Evolutionary conservation across 1,140 invertebrate species (phyloP), one percentile per base, ranked within the genome.

Genomic region (Bombus ignitus): DNA sequence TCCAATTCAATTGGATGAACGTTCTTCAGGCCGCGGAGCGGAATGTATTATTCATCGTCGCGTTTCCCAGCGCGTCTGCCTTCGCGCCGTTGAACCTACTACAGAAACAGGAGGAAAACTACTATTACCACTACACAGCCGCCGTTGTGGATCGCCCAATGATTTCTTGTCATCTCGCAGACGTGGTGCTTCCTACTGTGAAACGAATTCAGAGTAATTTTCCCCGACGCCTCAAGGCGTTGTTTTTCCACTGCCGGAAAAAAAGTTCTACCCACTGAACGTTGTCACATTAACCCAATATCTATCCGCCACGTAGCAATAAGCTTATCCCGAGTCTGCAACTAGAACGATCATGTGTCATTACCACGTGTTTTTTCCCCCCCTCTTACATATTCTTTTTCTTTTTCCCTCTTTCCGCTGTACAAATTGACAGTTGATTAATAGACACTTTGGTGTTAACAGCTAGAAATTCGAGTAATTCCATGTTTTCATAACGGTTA

Each of bases 31-130:
- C 28, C 76, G 44, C 22, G 71, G 59, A 65, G 35, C 65, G n/a
- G n/a, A 39, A 35, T 90, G 88, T 87, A 89, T 90, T 89, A 90
- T 90, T 89, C 89, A 90, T 89, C 81, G 53, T 78, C 32, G 65
- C 66, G 75, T 78, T 75, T 35, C 83, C 25, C 65, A 68, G 8
- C 73, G 68, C 37, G 80, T 89, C 53, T 65, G 65, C 89, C 79
- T 70, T 70, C 77, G 75, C 84, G 39, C 44, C 68, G 70, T 65
- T 71, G 32, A 81, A 79, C 32, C 62, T 32, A 77, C 28, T 35
- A 9, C 37, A 77, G 37, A 62, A 47, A 28, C 39, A 83, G 22
- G 28, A 72, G 88, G 84, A 89, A 87, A 89, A 81, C 80, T 81
- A 65, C 44, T 32, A 62, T 65, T 15, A 77, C 28, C 39, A 18